Base-by-base conservation (phyloP, 2,888 invertebrate genomes). In the Pristionchus japonicus region DNA sequence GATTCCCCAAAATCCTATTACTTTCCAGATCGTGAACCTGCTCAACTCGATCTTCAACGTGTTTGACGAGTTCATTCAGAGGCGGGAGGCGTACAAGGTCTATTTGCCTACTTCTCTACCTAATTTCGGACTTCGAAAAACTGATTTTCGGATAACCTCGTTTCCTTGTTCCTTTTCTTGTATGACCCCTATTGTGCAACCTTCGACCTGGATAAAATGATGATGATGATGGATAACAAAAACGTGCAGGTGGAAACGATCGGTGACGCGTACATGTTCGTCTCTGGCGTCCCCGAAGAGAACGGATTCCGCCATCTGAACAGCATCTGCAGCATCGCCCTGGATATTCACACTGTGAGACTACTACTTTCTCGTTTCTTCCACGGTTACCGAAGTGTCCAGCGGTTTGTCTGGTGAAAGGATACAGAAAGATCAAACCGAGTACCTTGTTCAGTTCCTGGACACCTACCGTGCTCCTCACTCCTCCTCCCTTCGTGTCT, bases 251-350 rank as follows among this genome's bases (percentile, higher is more conserved):
- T 93, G n/a, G 93, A 93, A 84, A 93, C 93, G 9, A 93, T 93
- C 85, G 93, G 93, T 23, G 93, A 93, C 88, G 92, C 93, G 0
- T 93, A 93, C 85, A 92, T 94, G 93, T 93, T 93, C 13, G 93
- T 93, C 7, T 92, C 93, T 27, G 93, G 93, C 64, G 91, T 93
- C 31, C 93, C 93, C 1, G 92, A 93, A 88, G 93, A 93, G 88
- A 93, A 93, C 87, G 93, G 93, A 77, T 90, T 88, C 70, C 87
- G 90, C 13, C 93, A 93, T 84, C 90, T 93, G 34, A 89, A 90
- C 64, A 90, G 92, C 80, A 93, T 94, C 57, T 92, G 93, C 9
- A 88, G 91, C 31, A 92, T 93, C 87, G 91, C 93, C 13, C 70
- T 93, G 49, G 93, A 93, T 87, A 92, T 93, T 80, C 92, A 92